Base-by-base conservation (phyloP, 2,113 vertebrate genomes). In the Gymnocephalus cernua region DNA sequence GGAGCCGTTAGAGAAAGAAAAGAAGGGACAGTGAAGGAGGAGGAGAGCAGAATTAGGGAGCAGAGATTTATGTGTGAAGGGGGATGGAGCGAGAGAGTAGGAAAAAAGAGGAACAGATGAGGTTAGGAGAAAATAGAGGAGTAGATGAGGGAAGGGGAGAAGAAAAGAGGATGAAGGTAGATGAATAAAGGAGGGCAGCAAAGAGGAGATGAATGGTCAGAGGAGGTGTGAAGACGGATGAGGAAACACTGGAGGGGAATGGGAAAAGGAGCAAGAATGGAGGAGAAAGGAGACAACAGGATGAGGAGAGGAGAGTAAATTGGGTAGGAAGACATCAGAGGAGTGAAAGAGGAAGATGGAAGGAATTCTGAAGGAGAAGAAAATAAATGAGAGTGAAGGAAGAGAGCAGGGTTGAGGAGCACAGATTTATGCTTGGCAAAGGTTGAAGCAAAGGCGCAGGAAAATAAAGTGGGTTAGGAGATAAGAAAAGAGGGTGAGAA, bases 61-160 rank as follows among this genome's bases (percentile, higher is more conserved):
- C 85, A 87, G 87, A 91, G 90, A 92, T 91, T 90, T 89, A 90
- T 91, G 91, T 89, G 85, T 78, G 78, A 77, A 80, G 61, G 70
- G 76, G 72, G 71, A 38, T 84, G 85, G 77, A 80, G 88, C 58
- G 48, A 74, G 58, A 70, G 80, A 63, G 47, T 11, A 19, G 6
- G 14, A 27, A 41, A 23, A 54, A 41, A 7, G 38, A 41, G 10
- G 38, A 41, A 41, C 38, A 56, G 53, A 15, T 3, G 23, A 27
- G 23, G 16, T 16, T 41, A 61, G 7, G 38, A 23, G 41, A 56
- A 45, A 54, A 47, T 0, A 25, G 21, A 58, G 41, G 25, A 50
- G 57, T 4, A 19, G 47, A 50, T 65, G 48, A 69, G 47, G 54
- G 10, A 25, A 47, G 6, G 38, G 16, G 14, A 53, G 70, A 16